phyloP scores from a whole-genome alignment of 2,888 invertebrate species.

The Hypselothyrea guttata region DNA sequence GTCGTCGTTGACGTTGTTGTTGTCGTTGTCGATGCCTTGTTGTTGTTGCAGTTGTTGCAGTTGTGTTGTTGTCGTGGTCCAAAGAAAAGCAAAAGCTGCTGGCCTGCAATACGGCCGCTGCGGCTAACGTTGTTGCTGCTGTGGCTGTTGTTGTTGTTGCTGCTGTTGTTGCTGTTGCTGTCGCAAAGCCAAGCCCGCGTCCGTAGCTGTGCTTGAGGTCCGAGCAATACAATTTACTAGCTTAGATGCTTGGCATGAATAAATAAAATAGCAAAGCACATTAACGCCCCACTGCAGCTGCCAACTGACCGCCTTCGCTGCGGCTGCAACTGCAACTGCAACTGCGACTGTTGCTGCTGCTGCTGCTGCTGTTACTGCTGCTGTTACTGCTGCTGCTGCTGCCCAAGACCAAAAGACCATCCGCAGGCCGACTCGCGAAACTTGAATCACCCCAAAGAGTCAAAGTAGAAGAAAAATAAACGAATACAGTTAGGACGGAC shows the following conservation, averaged over 20 bases:
- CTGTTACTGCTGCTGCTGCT: slow-evolving; percentile 20
- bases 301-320: slow-evolving; percentile 57
- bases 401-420: slow-evolving; percentile 48
- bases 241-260: slow-evolving; percentile 76
- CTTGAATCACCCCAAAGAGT: slow-evolving; percentile 69
- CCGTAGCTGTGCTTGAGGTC: slow-evolving; percentile 52
- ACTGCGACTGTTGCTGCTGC: slow-evolving; percentile 18
- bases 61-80: slow-evolving; percentile 52
- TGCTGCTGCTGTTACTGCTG: slow-evolving; percentile 21
- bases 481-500: too few species aligned
- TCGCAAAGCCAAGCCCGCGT: slow-evolving; percentile 43
- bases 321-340: slow-evolving; percentile 16
- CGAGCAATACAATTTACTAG: slow-evolving; percentile 76
- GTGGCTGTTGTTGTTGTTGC: slow-evolving; percentile 11
- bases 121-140: slow-evolving; percentile 20
- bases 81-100: slow-evolving; percentile 77
- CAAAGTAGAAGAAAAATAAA: slow-evolving; percentile 23
- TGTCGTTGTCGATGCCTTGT: slow-evolving; percentile 26
- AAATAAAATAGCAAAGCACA: slow-evolving; percentile 77
- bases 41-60: slow-evolving; percentile 25
- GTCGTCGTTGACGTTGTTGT: slow-evolving; percentile 30
- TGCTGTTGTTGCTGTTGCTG: slow-evolving; percentile 28
- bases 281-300: slow-evolving; percentile 77
- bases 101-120: slow-evolving; percentile 62
- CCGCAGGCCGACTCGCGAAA: slow-evolving; percentile 39